Conservation (phyloP, 2,888 invertebrate species). For the Belgica antarctica region DNA sequence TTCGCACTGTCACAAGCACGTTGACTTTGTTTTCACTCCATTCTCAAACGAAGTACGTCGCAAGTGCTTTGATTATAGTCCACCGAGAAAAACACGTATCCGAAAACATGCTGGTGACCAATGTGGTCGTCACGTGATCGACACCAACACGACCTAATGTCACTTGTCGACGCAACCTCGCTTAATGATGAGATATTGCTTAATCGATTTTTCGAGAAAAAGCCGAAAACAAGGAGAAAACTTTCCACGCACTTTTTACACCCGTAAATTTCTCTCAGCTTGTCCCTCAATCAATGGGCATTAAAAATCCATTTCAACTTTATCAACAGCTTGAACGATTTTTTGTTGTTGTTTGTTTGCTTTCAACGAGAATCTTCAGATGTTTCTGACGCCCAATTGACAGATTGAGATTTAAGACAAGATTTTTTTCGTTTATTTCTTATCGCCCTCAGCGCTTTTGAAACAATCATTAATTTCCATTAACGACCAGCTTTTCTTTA, state of each 20-base stretch:
- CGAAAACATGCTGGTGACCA: too few relatives aligned
- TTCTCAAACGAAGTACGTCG: too few relatives aligned
- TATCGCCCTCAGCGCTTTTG: not conserved
- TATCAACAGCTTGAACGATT: not conserved
- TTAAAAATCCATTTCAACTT: constrained; percentile 4
- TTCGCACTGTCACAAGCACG: too few relatives aligned
- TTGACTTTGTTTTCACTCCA: too few relatives aligned
- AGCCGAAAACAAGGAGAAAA: not conserved
- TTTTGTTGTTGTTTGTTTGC: not conserved
- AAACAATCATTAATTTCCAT: too few relatives aligned
- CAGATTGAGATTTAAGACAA: constrained; percentile 8
- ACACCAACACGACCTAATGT: not conserved
- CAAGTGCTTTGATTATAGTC: too few relatives aligned
- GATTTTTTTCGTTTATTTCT: not conserved
- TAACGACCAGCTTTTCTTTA: too few relatives aligned
- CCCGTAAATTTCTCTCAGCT: not conserved
- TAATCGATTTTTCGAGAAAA: not conserved
- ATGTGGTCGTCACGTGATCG: not conserved
- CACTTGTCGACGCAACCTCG: too few relatives aligned
- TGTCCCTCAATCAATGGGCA: not conserved
- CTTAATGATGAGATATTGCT: too few relatives aligned
- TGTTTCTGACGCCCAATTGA: constrained; percentile 9
- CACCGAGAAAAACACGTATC: too few relatives aligned
- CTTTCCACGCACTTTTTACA: not conserved
- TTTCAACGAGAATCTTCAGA: not conserved